A percentile compares a stretch with the other conserved stretches of the same genome.
Conservation (phyloP, 2,113 vertebrate species). For the Cervus canadensis region DNA sequence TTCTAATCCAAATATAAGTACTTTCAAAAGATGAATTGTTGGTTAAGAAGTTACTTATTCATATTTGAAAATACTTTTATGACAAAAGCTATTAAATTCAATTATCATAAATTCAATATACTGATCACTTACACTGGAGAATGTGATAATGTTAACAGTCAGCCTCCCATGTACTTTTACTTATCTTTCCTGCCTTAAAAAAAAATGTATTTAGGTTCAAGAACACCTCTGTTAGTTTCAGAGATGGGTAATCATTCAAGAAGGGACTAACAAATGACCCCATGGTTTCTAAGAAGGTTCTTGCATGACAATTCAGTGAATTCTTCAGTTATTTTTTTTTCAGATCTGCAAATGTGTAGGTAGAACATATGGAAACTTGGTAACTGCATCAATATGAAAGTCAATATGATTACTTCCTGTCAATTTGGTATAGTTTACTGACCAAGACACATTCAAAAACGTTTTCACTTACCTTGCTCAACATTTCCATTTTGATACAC, state of each 20-base stretch:
- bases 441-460: neutral
- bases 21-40: neutral
- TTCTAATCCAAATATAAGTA: neutral
- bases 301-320: neutral
- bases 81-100: neutral
- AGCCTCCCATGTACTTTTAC: neutral
- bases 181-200: neutral
- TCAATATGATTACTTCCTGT: neutral
- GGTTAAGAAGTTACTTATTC: neutral
- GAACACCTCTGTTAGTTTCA: neutral
- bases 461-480: constrained; percentile 18
- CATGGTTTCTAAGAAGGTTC: neutral
- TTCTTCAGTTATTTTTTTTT: neutral
- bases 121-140: neutral
- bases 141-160: neutral
- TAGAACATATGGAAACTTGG: neutral
- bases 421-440: neutral
- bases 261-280: neutral
- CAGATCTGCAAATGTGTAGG: neutral
- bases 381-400: neutral
- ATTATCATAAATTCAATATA: neutral
- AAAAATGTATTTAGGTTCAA: neutral
- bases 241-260: neutral
- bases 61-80: constrained; percentile 13
- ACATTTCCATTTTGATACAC: neutral